phyloP scores from a whole-genome alignment of 2,113 vertebrate genomes.

The Gasterosteus nipponicus region DNA sequence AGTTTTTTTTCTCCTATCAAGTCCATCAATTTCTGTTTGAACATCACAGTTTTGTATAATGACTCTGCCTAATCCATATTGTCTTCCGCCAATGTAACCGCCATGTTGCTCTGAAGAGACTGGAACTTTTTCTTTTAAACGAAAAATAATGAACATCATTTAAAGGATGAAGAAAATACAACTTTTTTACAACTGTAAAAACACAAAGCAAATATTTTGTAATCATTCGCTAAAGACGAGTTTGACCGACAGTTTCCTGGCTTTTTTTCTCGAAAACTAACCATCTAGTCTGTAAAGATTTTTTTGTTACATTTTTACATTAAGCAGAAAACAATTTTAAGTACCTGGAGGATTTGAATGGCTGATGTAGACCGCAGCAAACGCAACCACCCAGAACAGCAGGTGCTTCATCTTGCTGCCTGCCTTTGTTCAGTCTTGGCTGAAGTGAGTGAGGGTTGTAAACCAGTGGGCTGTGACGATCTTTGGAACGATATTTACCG shows the following conservation, averaged over 20 bases:
- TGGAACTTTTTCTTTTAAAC: constrained; percentile 19
- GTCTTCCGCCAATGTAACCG: not conserved
- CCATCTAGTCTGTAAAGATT: not conserved
- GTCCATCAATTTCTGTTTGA: not conserved
- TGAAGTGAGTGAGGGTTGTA: constrained; percentile 56
- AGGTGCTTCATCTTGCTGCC: constrained; percentile 75
- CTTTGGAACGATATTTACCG: constrained; percentile 67
- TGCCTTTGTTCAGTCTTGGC: constrained; percentile 31
- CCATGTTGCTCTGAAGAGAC: constrained; percentile 28
- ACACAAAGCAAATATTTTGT: not conserved
- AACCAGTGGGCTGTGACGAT: constrained; percentile 55
- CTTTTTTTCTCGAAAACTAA: not conserved
- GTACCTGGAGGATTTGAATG: constrained; percentile 59
- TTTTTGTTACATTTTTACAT: not conserved
- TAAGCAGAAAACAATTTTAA: constrained; percentile 1
- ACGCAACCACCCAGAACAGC: constrained; percentile 57
- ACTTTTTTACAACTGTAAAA: not conserved
- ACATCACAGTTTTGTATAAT: not conserved
- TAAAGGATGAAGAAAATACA: not conserved
- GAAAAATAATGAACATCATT: not conserved
- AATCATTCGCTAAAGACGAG: not conserved
- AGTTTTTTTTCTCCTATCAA: not conserved
- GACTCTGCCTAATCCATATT: not conserved
- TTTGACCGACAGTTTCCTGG: not conserved
- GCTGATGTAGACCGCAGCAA: constrained; percentile 50